Conservation (phyloP, 2,113 vertebrate genomes). For the Peromyscus maniculatus region DNA sequence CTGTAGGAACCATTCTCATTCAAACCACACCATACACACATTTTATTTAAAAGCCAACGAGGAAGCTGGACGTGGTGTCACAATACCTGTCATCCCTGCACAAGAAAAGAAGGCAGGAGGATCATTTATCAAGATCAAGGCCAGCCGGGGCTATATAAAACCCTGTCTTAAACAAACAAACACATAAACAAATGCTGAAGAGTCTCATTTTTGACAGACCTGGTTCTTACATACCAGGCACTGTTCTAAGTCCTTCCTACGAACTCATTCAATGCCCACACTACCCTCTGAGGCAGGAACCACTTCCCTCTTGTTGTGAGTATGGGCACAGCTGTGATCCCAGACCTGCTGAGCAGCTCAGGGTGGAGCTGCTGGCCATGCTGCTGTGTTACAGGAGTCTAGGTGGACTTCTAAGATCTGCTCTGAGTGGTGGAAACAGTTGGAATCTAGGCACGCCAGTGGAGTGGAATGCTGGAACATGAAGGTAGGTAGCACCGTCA, state of each 20-base stretch:
- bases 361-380: not conserved
- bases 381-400: not conserved
- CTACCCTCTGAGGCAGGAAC: not conserved
- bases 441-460: conserved; percentile 28
- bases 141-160: not conserved
- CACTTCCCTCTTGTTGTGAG: not conserved
- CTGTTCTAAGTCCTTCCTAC: not conserved
- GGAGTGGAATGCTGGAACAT: not conserved
- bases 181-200: not conserved
- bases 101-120: not conserved
- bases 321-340: not conserved
- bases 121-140: not conserved
- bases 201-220: not conserved
- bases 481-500: not conserved
- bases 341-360: not conserved
- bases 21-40: not conserved
- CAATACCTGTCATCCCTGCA: not conserved
- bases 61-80: not conserved
- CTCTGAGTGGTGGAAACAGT: not conserved
- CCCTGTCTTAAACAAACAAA: not conserved
- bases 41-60: not conserved
- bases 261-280: too few relatives aligned
- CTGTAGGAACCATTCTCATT: not conserved
- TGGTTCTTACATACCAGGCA: not conserved
- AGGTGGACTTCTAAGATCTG: not conserved